Base-by-base conservation (phyloP, 2,797 vertebrate genomes). In the Cyprinodon diabolis region DNA sequence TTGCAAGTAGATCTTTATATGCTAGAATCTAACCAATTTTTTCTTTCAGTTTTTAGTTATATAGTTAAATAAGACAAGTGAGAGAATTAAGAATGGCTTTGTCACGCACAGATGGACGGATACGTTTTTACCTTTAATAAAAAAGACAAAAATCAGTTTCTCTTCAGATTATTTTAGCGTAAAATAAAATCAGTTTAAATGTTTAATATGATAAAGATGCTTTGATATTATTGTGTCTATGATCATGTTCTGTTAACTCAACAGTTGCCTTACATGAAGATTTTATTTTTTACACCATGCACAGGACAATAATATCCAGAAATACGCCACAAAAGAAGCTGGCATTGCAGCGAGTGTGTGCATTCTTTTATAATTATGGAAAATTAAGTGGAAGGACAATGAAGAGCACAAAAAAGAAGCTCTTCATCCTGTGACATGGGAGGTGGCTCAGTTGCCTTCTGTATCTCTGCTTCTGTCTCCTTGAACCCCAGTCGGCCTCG, bases 361-460 rank as follows among this genome's bases (percentile, higher is more conserved):
- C 19, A 23, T 63, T 19, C 10, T 63, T 13, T 11, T 5, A 65
- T 47, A 8, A 14, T 45, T 45, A n/a, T 47, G 21, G 21, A 65
- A 65, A 14, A 43, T 14, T 65, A 23, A 65, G 62, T 65, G n/a
- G 62, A 65, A 65, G 62, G 43, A 65, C 6, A 23, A 45, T 23
- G 12, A 13, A 37, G 11, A 65, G 37, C 10, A 40, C 15, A 11
- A 43, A 43, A n/a, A 43, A 30, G 30, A 30, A 0, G 30, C 2
- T 30, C 30, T 30, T 30, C 30, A 30, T 30, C 30, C 30, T 30
- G 30, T 30, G 30, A 30, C 30, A 30, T 30, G 30, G 30, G 2
- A 30, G 30, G 2, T 30, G 2, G 30, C 30, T 30, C 30, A 30
- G 30, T 30, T 30, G 30, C 30, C 2, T 30, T 30, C 3, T 30